Evolutionary conservation across 2,888 invertebrate species (phyloP).

Genomic region (Neuroscelio doddi): DNA sequence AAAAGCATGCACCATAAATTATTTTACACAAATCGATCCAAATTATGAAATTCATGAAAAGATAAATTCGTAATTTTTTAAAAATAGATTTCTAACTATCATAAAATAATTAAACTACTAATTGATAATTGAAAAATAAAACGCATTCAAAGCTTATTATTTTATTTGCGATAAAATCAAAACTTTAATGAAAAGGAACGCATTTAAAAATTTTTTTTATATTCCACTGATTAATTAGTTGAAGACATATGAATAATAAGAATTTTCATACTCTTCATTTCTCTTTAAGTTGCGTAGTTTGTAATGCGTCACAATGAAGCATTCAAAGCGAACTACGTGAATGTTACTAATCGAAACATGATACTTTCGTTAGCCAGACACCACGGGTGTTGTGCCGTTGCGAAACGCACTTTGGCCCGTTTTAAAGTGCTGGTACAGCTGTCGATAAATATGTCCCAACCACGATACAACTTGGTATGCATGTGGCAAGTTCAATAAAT

Average conservation of each 20-base stretch:
- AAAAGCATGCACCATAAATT: too few relatives aligned
- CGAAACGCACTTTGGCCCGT: slow-evolving; percentile 52
- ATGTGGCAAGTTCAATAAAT: not conserved
- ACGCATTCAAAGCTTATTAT: too few relatives aligned
- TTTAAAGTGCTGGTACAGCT: slow-evolving; percentile 54
- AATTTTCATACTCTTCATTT: slow-evolving; percentile 50
- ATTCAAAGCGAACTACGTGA: not conserved
- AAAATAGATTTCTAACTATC: too few relatives aligned
- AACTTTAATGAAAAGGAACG: too few relatives aligned
- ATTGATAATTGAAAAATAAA: too few relatives aligned
- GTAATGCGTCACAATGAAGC: slow-evolving; percentile 12
- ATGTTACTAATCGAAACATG: slow-evolving; percentile 50
- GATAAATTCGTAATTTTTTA: too few relatives aligned
- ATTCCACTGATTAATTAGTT: not conserved
- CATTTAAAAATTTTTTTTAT: too few relatives aligned
- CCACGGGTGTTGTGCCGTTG: slow-evolving; percentile 27
- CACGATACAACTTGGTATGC: slow-evolving; percentile 1
- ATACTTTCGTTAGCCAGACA: slow-evolving; percentile 49
- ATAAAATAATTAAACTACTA: too few relatives aligned
- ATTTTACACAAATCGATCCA: too few relatives aligned
- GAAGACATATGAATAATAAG: not conserved
- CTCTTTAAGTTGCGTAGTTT: slow-evolving; percentile 37
- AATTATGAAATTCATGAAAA: too few relatives aligned
- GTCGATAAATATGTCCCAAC: slow-evolving; percentile 27
- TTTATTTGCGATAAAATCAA: too few relatives aligned